Evolutionary conservation across 2,888 invertebrate genomes (phyloP).

Genomic region (Drosophila ustulata): DNA sequence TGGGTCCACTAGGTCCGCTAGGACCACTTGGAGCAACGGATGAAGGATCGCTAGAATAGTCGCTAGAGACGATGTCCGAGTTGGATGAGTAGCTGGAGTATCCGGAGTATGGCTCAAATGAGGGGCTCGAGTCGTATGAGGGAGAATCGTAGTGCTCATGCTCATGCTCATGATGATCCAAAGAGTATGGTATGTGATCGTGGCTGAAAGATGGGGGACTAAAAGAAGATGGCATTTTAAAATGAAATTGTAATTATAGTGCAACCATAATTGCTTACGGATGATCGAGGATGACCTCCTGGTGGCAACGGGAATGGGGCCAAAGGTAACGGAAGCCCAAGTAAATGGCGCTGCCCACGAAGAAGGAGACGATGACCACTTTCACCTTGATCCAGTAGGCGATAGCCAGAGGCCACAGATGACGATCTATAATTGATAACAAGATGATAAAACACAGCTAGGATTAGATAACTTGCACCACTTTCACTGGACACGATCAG

Average conservation of each 20-base stretch:
- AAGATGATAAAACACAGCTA: background rate
- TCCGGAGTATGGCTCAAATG: slow-evolving; percentile 81
- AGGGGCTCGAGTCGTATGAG: slow-evolving; percentile 65
- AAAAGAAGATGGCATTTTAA: background rate
- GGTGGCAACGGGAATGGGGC: slow-evolving; percentile 71
- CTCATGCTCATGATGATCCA: slow-evolving; percentile 63
- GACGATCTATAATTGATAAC: slow-evolving; percentile 55
- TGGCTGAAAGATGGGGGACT: slow-evolving; percentile 75
- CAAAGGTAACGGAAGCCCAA: slow-evolving; percentile 81
- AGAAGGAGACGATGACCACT: slow-evolving; percentile 82
- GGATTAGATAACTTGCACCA: slow-evolving; percentile 60
- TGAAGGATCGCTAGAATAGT: slow-evolving; percentile 49
- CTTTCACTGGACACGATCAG: slow-evolving; percentile 51
- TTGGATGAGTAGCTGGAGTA: slow-evolving; percentile 74
- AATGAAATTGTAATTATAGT: background rate
- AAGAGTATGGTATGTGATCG: slow-evolving; percentile 65
- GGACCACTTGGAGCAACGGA: slow-evolving; percentile 35
- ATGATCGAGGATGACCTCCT: slow-evolving; percentile 80
- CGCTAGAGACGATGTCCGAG: slow-evolving; percentile 69
- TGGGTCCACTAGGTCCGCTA: slow-evolving; percentile 19
- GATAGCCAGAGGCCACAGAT: slow-evolving; percentile 82
- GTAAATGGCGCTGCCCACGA: slow-evolving; percentile 83
- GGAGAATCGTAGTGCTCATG: slow-evolving; percentile 67
- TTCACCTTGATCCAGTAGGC: slow-evolving; percentile 84
- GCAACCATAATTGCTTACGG: slow-evolving; percentile 71